A percentile compares a stretch with the other conserved stretches of the same genome.
Evolutionary conservation across 2,113 vertebrate species (phyloP).

Genomic region (Pteruthius melanotis): DNA sequence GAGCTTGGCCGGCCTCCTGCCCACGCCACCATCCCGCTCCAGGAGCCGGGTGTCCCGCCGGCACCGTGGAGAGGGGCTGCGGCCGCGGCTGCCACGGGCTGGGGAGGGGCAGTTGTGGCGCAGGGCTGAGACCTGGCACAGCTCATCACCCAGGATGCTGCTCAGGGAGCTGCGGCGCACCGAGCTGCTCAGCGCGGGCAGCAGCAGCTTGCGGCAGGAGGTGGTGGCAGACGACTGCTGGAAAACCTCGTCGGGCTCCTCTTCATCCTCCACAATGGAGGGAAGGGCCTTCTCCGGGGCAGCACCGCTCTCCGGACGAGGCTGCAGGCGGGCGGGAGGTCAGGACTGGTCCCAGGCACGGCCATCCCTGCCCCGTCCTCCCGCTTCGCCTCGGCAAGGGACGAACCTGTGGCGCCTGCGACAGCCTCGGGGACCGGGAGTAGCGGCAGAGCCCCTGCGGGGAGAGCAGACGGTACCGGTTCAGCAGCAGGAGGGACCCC

Average conservation of each 20-base stretch:
- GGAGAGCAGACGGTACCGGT: not conserved
- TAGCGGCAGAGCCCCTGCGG: conserved; percentile 80
- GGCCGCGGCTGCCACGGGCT: conserved; percentile 66
- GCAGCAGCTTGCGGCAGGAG: conserved; percentile 72
- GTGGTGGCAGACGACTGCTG: conserved; percentile 71
- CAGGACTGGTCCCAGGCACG: not conserved
- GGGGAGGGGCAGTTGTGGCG: conserved; percentile 76
- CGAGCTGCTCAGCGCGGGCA: conserved; percentile 76
- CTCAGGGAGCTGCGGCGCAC: conserved; percentile 75
- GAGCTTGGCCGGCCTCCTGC: conserved; percentile 78
- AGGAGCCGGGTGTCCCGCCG: conserved; percentile 38
- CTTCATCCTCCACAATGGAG: conserved; percentile 77
- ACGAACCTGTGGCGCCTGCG: conserved; percentile 75
- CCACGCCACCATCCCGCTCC: not conserved
- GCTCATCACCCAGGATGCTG: conserved; percentile 83
- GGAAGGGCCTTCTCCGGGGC: conserved; percentile 76
- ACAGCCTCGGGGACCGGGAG: conserved; percentile 76
- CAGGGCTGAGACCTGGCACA: conserved; percentile 78
- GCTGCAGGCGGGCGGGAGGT: conserved; percentile 55
- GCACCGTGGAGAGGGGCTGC: conserved; percentile 73
- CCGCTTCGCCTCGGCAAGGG: not conserved
- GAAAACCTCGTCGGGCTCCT: conserved; percentile 67
- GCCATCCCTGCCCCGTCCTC: not conserved
- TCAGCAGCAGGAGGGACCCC: not conserved
- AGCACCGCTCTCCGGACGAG: conserved; percentile 62